Evolutionary conservation across 1,140 invertebrate genomes (phyloP).

Genomic region (Chymomyza costata): DNA sequence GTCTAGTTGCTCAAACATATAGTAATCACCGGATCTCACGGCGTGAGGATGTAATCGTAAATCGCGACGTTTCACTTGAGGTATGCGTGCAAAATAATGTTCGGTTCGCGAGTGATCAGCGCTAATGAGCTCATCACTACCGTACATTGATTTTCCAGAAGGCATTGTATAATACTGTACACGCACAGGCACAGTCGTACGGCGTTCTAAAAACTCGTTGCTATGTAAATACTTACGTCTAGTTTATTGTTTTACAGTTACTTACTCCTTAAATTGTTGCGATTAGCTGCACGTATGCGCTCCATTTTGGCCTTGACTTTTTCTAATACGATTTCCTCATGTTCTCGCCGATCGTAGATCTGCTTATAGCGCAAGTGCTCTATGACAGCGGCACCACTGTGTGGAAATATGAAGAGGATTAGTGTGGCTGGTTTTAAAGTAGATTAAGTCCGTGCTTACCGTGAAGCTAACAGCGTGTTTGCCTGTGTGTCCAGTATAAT

Average conservation of each 20-base stretch:
- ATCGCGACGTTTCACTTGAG: slow-evolving; percentile 28
- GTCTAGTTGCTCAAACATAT: slow-evolving; percentile 49
- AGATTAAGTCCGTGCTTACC: slow-evolving; percentile 76
- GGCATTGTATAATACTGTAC: too few relatives aligned
- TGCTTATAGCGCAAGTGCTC: slow-evolving; percentile 92
- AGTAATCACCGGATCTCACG: slow-evolving; percentile 49
- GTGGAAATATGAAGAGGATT: not conserved
- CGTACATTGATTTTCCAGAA: too few relatives aligned
- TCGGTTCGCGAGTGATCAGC: too few relatives aligned
- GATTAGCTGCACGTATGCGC: slow-evolving; percentile 86
- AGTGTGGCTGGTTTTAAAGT: too few relatives aligned
- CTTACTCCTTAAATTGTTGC: slow-evolving; percentile 32
- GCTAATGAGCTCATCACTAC: too few relatives aligned
- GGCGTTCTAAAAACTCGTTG: not conserved
- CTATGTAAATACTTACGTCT: too few relatives aligned
- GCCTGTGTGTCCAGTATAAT: slow-evolving; percentile 95
- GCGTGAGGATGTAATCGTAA: slow-evolving; percentile 47
- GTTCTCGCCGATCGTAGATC: slow-evolving; percentile 88
- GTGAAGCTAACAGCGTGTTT: slow-evolving; percentile 92
- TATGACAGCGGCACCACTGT: slow-evolving; percentile 94
- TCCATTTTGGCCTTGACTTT: slow-evolving; percentile 98
- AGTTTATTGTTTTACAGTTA: too few relatives aligned
- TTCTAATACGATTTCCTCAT: slow-evolving; percentile 89
- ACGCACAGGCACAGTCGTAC: too few relatives aligned
- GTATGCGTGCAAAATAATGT: slow-evolving; percentile 7